A percentile compares a stretch with the other conserved stretches of the same genome.
Conservation (phyloP, 1,140 invertebrate genomes). For the Psilanteris sp. region DNA sequence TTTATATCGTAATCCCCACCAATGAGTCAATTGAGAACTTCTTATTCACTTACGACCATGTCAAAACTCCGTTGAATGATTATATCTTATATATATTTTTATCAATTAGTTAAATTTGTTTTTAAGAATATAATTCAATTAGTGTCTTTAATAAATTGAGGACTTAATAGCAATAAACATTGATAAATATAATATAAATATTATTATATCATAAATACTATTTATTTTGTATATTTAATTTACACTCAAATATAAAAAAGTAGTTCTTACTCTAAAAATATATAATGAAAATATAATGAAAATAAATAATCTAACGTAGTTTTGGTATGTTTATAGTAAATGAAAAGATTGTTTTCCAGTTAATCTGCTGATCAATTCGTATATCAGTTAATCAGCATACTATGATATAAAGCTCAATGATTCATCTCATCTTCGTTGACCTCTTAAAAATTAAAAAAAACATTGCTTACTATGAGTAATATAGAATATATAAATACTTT, state of each 20-base stretch:
- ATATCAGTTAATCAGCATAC: constrained; percentile 32
- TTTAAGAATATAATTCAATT: too few relatives aligned
- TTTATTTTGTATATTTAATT: too few relatives aligned
- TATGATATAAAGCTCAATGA: constrained; percentile 29
- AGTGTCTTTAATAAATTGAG: too few relatives aligned
- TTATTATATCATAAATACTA: too few relatives aligned
- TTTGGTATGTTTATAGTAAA: too few relatives aligned
- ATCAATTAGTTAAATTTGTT: neutral
- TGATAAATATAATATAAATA: too few relatives aligned
- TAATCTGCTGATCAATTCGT: constrained; percentile 8
- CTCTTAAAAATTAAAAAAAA: constrained; percentile 39
- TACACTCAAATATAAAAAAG: too few relatives aligned
- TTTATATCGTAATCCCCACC: constrained; percentile 48
- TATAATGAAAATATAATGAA: too few relatives aligned
- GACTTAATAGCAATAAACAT: too few relatives aligned
- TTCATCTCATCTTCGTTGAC: constrained; percentile 31
- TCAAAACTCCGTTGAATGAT: constrained; percentile 21
- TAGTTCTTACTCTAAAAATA: too few relatives aligned
- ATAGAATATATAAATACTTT: too few relatives aligned
- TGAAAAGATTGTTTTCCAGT: constrained; percentile 30
- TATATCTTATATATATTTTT: constrained; percentile 16
- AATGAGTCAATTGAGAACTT: constrained; percentile 42
- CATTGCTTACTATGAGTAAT: neutral
- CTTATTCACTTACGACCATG: constrained; percentile 40
- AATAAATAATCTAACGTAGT: too few relatives aligned